Evolutionary conservation across 1,140 invertebrate species (phyloP).

Genomic region (Trialeurodes vaporariorum): DNA sequence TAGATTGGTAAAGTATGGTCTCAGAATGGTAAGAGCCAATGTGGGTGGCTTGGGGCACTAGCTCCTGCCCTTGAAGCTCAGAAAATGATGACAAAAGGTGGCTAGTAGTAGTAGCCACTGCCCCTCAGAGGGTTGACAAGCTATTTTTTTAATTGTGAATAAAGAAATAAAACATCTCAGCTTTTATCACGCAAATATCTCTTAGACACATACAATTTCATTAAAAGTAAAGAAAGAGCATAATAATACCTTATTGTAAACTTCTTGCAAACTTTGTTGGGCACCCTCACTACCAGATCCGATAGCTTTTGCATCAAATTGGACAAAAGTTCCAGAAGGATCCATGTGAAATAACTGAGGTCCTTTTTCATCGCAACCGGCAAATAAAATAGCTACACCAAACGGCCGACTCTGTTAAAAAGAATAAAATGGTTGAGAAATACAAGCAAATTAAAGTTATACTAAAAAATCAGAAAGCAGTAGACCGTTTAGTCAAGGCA

Average conservation of each 20-base stretch:
- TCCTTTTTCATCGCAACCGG: constrained; percentile 72
- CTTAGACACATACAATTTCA: neutral
- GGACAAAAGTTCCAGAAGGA: constrained; percentile 93
- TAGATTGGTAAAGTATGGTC: too few relatives aligned
- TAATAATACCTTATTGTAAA: constrained; percentile 58
- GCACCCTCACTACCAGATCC: constrained; percentile 98
- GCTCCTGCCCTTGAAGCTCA: too few relatives aligned
- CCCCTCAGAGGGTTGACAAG: too few relatives aligned
- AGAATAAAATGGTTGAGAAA: constrained; percentile 3
- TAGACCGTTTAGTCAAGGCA: neutral
- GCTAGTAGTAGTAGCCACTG: too few relatives aligned
- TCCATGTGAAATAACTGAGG: constrained; percentile 94
- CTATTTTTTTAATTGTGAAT: neutral
- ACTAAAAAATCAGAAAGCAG: neutral
- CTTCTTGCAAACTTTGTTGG: constrained; percentile 88
- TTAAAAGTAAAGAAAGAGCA: constrained; percentile 7
- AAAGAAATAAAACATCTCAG: constrained; percentile 4
- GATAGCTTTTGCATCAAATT: constrained; percentile 98
- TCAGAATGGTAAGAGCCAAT: too few relatives aligned
- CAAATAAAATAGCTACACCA: constrained; percentile 91
- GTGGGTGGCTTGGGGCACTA: too few relatives aligned
- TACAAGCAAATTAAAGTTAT: constrained; percentile 8
- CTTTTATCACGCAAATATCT: neutral
- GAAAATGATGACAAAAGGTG: too few relatives aligned
- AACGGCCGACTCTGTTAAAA: constrained; percentile 77